Evolutionary conservation across 1,140 invertebrate species (phyloP), one percentile per base, ranked within the genome.

Genomic region (Caenorhabditis latens): DNA sequence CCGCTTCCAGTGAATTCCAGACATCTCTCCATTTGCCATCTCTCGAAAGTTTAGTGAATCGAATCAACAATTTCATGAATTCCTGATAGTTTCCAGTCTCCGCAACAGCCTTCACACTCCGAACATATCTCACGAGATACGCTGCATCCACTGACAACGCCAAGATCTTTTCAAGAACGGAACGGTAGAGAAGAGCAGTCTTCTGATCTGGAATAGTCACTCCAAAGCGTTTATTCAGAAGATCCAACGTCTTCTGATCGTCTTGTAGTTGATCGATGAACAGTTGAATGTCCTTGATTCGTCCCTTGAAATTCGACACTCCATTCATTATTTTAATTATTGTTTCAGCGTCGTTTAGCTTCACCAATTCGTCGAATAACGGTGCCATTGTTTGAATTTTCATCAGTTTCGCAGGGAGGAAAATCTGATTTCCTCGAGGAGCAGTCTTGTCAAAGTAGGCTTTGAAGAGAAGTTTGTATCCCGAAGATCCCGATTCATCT

Each of bases 11-110:
- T 19, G 65, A 9, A 13, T 46, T 71, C 65, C 65, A 71, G 16
- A 46, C 65, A 46, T 71, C 65, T 46, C 65, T 71, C n/a, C n/a
- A 71, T 19, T 71, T 71, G 42, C 14, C 16, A 46, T 71, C 65
- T 13, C 65, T 40, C 3, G 65, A 71, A 8, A 71, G 19, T 46
- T 71, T 40, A n/a, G 65, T 32, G 42, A 71, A 71, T 16, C 42
- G 5, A 71, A 71, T 16, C 4, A 71, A 42, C 0, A 4, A 13
- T 6, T 46, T 46, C 14, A 71, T 19, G 16, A 71, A 53, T 14
- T 50, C 21, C n/a, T 24, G 50, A 11, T 13, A 50, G n/a, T 79
- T 53, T 50, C n/a, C n/a, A 4, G 19, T 24, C 4, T 79, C 71
- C 13, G 7, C 13, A 24, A 79, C 53, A 14, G 43, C 5, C 14